Conservation (phyloP, 2,888 invertebrate genomes). For the Parochlus steinenii region DNA sequence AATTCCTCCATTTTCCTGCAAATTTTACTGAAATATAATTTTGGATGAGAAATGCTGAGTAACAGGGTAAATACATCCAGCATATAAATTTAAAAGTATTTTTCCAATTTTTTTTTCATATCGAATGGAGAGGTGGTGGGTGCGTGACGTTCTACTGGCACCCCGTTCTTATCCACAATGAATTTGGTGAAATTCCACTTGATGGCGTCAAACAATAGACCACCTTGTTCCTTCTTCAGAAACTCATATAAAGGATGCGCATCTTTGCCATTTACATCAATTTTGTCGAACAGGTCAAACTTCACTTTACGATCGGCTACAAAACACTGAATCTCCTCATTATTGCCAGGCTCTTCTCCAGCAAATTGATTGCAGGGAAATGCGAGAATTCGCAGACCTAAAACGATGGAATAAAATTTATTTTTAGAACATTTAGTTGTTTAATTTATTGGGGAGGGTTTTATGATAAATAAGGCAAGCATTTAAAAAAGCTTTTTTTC, state of each 20-base stretch:
- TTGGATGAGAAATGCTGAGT: too few relatives aligned
- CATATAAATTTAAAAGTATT: constrained; percentile 25
- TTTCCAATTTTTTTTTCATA: constrained; percentile 31
- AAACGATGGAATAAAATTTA: constrained; percentile 15
- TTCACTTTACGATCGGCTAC: constrained; percentile 27
- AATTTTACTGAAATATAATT: too few relatives aligned
- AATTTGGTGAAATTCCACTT: constrained; percentile 90
- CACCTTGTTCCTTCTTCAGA: constrained; percentile 40
- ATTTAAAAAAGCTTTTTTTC: too few relatives aligned
- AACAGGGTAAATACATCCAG: too few relatives aligned
- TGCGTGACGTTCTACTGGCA: constrained; percentile 47
- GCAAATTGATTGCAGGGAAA: constrained; percentile 67
- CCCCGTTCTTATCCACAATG: constrained; percentile 55
- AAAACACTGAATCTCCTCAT: constrained; percentile 41
- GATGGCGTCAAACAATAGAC: constrained; percentile 43
- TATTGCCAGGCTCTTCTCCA: constrained; percentile 44
- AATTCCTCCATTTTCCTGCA: too few relatives aligned
- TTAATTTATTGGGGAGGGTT: too few relatives aligned
- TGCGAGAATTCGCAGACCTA: constrained; percentile 45
- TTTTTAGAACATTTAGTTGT: too few relatives aligned
- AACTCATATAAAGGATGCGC: constrained; percentile 51
- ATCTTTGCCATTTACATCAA: constrained; percentile 53
- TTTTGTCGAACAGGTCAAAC: constrained; percentile 45
- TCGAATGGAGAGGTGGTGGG: constrained; percentile 35
- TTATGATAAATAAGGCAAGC: too few relatives aligned